Evolutionary conservation across 2,797 vertebrate genomes (phyloP).

Genomic region (Xerus rutilus): DNA sequence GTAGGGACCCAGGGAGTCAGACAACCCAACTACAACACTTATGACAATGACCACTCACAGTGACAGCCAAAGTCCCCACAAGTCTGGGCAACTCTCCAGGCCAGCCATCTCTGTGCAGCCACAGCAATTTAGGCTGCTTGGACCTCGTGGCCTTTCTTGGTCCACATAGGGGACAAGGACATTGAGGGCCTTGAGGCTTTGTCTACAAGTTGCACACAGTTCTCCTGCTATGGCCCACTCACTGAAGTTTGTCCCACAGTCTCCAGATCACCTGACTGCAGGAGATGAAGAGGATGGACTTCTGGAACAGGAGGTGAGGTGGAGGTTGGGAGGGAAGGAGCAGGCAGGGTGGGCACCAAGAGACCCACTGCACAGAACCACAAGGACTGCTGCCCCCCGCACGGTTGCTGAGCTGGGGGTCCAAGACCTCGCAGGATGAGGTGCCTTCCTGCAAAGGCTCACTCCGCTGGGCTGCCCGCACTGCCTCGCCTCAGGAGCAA

Average conservation of each 20-base stretch:
- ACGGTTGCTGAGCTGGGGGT: neutral
- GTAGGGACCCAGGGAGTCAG: neutral
- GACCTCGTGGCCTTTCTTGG: neutral
- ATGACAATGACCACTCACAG: too few relatives aligned
- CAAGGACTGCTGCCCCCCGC: too few relatives aligned
- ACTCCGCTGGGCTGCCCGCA: neutral
- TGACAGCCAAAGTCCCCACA: too few relatives aligned
- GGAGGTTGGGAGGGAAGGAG: neutral
- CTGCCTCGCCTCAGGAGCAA: neutral
- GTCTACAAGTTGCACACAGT: neutral
- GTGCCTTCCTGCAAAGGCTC: too few relatives aligned
- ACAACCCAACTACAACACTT: neutral
- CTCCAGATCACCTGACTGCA: neutral
- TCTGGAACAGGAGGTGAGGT: too few relatives aligned
- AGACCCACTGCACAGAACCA: too few relatives aligned
- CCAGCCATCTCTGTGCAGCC: accelerated
- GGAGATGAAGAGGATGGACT: neutral
- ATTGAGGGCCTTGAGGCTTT: neutral
- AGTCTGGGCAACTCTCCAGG: neutral
- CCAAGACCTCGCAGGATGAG: neutral
- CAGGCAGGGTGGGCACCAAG: neutral
- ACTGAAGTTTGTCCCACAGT: too few relatives aligned
- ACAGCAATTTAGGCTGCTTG: too few relatives aligned
- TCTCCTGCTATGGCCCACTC: accelerated
- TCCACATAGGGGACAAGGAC: neutral